Evolutionary conservation across 2,797 vertebrate species (phyloP), one percentile per base, ranked within the genome.

Genomic region (Argya squamiceps): DNA sequence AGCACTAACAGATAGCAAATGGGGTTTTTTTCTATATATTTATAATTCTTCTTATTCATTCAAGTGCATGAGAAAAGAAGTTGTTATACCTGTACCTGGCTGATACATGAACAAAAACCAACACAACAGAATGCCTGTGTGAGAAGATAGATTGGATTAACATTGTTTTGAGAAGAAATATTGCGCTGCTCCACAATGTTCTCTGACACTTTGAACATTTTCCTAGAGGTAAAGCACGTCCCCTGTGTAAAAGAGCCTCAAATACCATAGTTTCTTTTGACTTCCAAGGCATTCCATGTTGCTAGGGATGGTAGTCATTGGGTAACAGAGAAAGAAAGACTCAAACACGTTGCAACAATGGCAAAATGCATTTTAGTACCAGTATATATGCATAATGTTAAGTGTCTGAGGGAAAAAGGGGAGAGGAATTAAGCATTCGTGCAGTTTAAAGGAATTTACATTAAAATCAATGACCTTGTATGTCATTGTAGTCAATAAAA

Each of bases 101-200:
- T 60, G 49, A 84, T 70, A 41, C 14, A 65, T 27, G 22, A 56
- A 76, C 37, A 64, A 64, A 87, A 93, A n/a, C 1, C 15, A 55
- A 12, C 44, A 37, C 6, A 26, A 12, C 5, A 49, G 37, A 60
- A 50, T 36, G 30, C 4, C 16, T 47, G 12, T 34, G 17, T 81
- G 59, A 87, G 63, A 56, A 20, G 20, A 30, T 39, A 53, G 36
- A 18, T 12, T 88, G 17, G 9, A 56, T 63, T 34, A 60, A 5
- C 17, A 58, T 8, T 64, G 27, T n/a, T 95, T 71, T 75, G 55
- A 67, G 55, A 88, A 69, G 47, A 73, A 70, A 39, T 2, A 6
- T 4, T 19, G 3, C 2, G 0, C 12, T 9, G 60, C 19, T 68
- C 9, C 11, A 43, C 29, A 39, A 2, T 23, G 7, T 79, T 64